Conservation (phyloP, 2,113 vertebrate species). For the Camelus bactrianus region DNA sequence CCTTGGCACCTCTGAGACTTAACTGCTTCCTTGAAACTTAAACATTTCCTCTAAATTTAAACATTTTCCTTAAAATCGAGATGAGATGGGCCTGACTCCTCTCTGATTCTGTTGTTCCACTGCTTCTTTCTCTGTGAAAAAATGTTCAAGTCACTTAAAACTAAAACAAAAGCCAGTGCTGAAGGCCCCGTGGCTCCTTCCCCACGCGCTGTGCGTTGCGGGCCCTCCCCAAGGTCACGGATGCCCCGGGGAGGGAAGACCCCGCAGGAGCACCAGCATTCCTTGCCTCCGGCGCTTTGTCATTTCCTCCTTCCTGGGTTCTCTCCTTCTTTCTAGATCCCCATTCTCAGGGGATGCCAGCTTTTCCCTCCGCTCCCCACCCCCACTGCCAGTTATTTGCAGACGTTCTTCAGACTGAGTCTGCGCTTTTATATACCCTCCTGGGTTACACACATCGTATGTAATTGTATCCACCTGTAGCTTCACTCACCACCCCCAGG, state of each 20-base stretch:
- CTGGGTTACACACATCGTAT: neutral
- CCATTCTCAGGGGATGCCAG: accelerated
- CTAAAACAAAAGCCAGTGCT: neutral
- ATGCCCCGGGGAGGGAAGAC: accelerated
- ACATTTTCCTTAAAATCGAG: too few relatives aligned
- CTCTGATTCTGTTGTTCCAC: accelerated
- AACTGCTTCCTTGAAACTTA: too few relatives aligned
- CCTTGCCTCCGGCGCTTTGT: neutral
- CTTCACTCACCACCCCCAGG: neutral
- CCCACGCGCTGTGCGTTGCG: too few relatives aligned
- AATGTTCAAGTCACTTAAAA: neutral
- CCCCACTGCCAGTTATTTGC: neutral
- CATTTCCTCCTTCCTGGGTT: neutral
- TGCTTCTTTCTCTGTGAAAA: neutral
- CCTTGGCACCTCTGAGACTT: neutral
- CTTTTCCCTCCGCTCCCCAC: accelerated
- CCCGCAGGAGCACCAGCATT: accelerated
- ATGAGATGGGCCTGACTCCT: accelerated
- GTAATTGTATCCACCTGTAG: neutral
- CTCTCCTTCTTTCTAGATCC: neutral
- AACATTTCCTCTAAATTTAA: too few relatives aligned
- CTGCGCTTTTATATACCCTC: neutral
- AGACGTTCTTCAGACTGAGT: neutral
- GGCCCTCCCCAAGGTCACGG: neutral
- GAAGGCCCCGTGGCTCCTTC: accelerated